Base-by-base conservation (phyloP, 2,797 vertebrate species). In the Manis javanica region DNA sequence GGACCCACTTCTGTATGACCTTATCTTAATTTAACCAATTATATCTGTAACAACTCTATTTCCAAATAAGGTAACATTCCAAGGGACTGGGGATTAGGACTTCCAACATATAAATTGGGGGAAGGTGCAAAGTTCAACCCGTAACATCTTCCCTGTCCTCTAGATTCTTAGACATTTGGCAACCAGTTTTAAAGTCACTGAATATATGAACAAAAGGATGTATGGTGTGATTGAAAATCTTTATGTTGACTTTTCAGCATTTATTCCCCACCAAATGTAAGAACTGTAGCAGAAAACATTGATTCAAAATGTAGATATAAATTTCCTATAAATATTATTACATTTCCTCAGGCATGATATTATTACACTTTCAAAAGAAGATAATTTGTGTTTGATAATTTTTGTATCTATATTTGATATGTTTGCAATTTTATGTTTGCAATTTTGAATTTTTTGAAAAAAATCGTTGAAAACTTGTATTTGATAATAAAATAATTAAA, bases 401-500 rank as follows among this genome's bases (percentile, higher is more conserved):
- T 94, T 95, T 94, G 75, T 85, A 24, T 61, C 51, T 90, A n/a
- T 46, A 16, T 61, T 55, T 93, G 24, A 26, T n/a, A n/a, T n/a
- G n/a, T n/a, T n/a, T n/a, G n/a, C n/a, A n/a, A 34, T 34, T 34
- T 34, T 82, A 34, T 84, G 55, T 31, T 31, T 78, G 7, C 61
- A 64, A 87, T 8, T 53, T 75, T 85, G 34, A 81, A 83, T 46
- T 69, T 90, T 72, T 8, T 12, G 14, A 8, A 31, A 34, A 81
- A 87, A 72, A 49, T 64, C 59, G 37, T 93, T 94, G 46, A 95
- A 91, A 68, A 55, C 49, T 95, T 53, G 21, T 75, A 63, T 74
- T 96, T 90, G 63, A 37, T 87, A 90, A 95, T 42, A 69, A 82
- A 82, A n/a, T 92, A 88, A 84, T 77, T 90, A 31, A 94, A 82